Conservation (phyloP, 2,888 invertebrate genomes). For the Ectemnius lituratus region DNA sequence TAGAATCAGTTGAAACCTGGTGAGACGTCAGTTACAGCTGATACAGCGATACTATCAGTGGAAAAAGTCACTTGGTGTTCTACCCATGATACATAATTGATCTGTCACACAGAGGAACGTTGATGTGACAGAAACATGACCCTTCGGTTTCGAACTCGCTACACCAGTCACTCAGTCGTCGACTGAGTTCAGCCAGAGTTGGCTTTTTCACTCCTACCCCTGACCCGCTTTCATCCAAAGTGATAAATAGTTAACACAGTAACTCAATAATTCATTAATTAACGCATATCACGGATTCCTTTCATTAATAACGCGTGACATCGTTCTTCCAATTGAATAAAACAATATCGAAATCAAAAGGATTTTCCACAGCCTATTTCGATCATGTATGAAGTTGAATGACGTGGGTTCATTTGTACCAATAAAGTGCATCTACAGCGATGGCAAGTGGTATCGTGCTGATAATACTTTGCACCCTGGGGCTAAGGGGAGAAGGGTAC, state of each 20-base stretch:
- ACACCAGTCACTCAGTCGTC: not conserved
- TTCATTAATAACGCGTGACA: not conserved
- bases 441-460: not conserved
- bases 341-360: not conserved
- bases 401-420: too few relatives aligned
- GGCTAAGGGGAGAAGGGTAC: not conserved
- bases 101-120: constrained; percentile 16
- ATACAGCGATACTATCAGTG: not conserved
- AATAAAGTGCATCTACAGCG: not conserved
- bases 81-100: constrained; percentile 19
- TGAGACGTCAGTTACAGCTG: too few relatives aligned
- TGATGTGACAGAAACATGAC: not conserved
- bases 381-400: too few relatives aligned
- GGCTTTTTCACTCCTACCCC: too few relatives aligned
- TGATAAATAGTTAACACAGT: too few relatives aligned
- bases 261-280: not conserved
- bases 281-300: not conserved
- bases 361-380: too few relatives aligned
- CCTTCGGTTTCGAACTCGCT: not conserved
- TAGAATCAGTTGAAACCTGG: not conserved
- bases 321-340: not conserved
- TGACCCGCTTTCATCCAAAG: too few relatives aligned
- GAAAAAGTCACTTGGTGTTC: not conserved
- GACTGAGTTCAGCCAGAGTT: too few relatives aligned
- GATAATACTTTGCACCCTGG: not conserved